Evolutionary conservation across 2,888 invertebrate species (phyloP).

Genomic region (Xanthia togata): DNA sequence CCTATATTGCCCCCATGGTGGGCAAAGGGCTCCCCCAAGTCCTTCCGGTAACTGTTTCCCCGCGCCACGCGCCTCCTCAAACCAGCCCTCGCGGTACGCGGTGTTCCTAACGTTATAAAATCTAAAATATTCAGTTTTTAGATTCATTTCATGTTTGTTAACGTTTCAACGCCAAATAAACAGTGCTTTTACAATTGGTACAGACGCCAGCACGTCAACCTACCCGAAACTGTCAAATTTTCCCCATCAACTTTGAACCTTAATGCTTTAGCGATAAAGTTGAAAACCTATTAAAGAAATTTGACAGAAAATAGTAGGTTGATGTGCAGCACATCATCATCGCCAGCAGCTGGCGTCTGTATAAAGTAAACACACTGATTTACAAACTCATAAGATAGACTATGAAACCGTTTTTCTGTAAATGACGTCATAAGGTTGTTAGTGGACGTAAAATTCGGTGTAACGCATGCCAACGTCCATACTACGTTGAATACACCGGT

Average conservation of each 20-base stretch:
- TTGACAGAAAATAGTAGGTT: too few species aligned
- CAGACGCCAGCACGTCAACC: too few species aligned
- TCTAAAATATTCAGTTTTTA: not conserved
- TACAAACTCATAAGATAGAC: not conserved
- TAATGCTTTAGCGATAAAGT: too few species aligned
- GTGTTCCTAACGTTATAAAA: not conserved
- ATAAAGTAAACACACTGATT: conserved; percentile 5
- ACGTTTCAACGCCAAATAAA: conserved; percentile 2
- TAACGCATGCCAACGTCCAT: conserved; percentile 52
- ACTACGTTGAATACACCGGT: conserved; percentile 82
- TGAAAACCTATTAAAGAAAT: too few species aligned
- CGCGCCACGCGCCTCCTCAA: not conserved
- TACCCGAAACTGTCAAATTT: too few species aligned
- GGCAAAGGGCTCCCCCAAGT: not conserved
- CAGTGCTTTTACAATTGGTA: not conserved
- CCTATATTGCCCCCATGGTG: not conserved
- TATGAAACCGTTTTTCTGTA: conserved; percentile 1
- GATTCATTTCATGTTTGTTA: not conserved
- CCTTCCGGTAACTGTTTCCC: not conserved
- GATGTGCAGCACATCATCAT: too few species aligned
- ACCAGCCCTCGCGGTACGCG: not conserved
- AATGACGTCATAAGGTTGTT: not conserved
- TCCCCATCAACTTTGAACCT: too few species aligned
- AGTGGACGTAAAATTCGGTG: not conserved
- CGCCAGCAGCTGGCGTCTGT: too few species aligned